Percentiles rank a stretch among this genome's conserved stretches.
phyloP scores from a whole-genome alignment of 2,113 vertebrate genomes.

The Siphamia tubifer region DNA sequence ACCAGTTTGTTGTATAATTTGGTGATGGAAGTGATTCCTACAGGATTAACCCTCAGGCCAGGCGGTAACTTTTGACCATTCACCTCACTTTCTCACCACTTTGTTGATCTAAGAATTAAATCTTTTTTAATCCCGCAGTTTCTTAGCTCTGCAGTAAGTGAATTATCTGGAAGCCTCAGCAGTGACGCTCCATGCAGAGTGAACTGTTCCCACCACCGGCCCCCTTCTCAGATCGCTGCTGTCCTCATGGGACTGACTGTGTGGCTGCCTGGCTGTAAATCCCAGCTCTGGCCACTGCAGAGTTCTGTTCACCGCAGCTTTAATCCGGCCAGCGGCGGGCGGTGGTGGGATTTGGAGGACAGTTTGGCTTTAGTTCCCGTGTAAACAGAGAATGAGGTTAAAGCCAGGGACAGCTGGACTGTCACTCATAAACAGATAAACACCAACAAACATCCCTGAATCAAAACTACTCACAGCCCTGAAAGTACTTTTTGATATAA shows the following conservation, averaged over 20 bases:
- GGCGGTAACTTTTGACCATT: background rate
- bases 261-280: conserved; percentile 25
- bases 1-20: no score
- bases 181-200: background rate
- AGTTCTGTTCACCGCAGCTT: conserved; percentile 1
- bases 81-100: background rate
- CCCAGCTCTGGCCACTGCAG: conserved; percentile 18
- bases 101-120: background rate
- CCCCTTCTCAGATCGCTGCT: background rate
- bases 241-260: background rate
- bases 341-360: conserved; percentile 43
- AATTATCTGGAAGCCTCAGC: background rate
- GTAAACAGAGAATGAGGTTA: conserved; percentile 49
- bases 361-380: conserved; percentile 37
- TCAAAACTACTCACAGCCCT: background rate
- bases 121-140: background rate
- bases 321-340: conserved; percentile 38
- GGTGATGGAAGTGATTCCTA: background rate
- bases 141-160: background rate
- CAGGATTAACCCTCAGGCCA: background rate
- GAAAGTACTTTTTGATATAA: no score
- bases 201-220: background rate
- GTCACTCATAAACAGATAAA: conserved; percentile 16
- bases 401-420: conserved; percentile 35
- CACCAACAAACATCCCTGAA: background rate